phyloP scores from a whole-genome alignment of 2,888 invertebrate genomes.

The Troilus luridus region DNA sequence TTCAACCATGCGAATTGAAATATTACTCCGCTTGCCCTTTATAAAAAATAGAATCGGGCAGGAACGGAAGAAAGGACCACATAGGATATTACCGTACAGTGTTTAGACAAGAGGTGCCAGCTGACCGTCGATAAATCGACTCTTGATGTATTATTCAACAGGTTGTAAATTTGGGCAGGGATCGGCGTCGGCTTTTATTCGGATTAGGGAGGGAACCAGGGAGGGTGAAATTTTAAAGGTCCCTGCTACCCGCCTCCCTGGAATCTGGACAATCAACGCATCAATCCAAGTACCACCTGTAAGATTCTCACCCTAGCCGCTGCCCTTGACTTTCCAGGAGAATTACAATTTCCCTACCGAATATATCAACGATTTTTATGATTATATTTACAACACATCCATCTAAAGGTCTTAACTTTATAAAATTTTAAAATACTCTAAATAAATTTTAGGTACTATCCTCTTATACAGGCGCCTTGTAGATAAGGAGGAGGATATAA shows the following conservation, averaged over 20 bases:
- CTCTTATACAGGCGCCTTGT: too few relatives aligned
- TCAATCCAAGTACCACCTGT: background rate
- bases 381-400: too few relatives aligned
- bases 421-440: too few relatives aligned
- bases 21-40: too few relatives aligned
- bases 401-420: too few relatives aligned
- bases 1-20: too few relatives aligned
- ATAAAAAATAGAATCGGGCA: background rate
- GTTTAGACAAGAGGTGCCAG: constrained; percentile 23
- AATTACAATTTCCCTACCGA: background rate
- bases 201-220: constrained; percentile 2
- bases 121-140: constrained; percentile 38
- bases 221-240: constrained; percentile 26
- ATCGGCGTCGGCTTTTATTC: constrained; percentile 26
- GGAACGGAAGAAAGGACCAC: background rate
- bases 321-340: background rate
- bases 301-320: background rate
- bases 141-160: constrained; percentile 39
- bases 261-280: background rate
- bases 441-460: too few relatives aligned
- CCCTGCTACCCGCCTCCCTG: background rate
- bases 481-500: too few relatives aligned
- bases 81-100: background rate
- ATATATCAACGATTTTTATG: background rate
- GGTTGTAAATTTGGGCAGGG: constrained; percentile 21